Conservation (phyloP, 2,113 vertebrate genomes). For the Pogona vitticeps region DNA sequence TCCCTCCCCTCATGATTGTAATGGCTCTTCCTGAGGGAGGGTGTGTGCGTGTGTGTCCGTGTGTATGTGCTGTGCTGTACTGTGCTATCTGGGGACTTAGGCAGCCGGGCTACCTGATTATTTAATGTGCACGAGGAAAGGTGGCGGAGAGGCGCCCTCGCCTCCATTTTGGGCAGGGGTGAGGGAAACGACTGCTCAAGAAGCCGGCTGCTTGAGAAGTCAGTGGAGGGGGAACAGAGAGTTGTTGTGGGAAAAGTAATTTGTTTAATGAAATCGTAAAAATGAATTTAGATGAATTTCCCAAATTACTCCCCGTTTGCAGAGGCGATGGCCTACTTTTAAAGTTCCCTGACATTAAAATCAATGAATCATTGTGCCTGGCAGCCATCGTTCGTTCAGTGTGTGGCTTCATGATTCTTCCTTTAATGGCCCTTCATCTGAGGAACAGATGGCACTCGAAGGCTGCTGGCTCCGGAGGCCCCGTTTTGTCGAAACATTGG, state of each 20-base stretch:
- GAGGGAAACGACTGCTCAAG: neutral
- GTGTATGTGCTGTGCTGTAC: neutral
- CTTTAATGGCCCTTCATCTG: slow-evolving; percentile 1
- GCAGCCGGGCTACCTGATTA: neutral
- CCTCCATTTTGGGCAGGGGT: neutral
- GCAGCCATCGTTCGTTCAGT: slow-evolving; percentile 16
- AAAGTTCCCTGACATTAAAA: neutral
- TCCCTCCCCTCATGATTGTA: neutral
- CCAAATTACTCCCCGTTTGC: accelerated
- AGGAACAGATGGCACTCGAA: slow-evolving; percentile 60
- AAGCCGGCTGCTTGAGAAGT: neutral
- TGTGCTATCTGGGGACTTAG: neutral
- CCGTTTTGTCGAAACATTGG: slow-evolving; percentile 6
- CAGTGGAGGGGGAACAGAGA: neutral
- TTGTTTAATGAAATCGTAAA: slow-evolving; percentile 36
- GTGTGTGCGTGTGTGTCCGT: too few relatives aligned
- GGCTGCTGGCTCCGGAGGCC: slow-evolving; percentile 53
- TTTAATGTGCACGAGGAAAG: neutral
- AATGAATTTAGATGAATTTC: neutral
- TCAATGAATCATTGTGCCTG: neutral
- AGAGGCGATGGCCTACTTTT: accelerated
- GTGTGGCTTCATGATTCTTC: neutral
- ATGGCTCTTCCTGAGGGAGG: neutral
- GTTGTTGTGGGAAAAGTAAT: slow-evolving; percentile 16
- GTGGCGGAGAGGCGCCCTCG: neutral